Evolutionary conservation across 2,888 invertebrate genomes (phyloP), one percentile per base, ranked within the genome.

Genomic region (Caenorhabditis sulstoni): DNA sequence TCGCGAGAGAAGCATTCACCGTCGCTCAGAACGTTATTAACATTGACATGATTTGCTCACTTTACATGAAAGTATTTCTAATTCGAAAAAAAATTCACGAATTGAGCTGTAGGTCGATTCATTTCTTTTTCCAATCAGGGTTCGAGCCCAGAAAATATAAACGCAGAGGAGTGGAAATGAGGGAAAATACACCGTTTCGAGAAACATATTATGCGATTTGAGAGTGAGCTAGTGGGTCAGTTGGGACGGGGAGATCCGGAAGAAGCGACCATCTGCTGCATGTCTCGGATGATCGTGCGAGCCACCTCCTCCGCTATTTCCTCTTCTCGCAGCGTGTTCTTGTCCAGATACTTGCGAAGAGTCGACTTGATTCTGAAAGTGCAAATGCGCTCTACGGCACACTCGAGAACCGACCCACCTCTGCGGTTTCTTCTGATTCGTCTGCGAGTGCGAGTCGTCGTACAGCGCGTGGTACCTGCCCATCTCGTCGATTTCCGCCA

Each of bases 281-380:
- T 94, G 92, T 97, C 97, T 91, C 95, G 95, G 50, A 97, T 94
- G 90, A 97, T 97, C 95, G 96, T 96, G 91, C 96, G 95, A 29
- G 97, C 97, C 82, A 97, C 95, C 92, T 96, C 95, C 94, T 96
- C 95, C 5, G 97, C 97, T 93, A 97, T 94, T 91, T 97, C 96
- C 91, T 97, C 96, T 91, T 96, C 87, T 74, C 82, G 70, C 4
- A 87, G 66, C 0, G 73, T 52, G 12, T 65, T 77, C 16, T 81
- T 82, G 52, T 84, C 78, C 18, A 86, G 71, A 66, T 83, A 85
- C 41, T 82, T 81, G 16, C 78, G 77, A 18, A 81, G 52, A n/a
- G 77, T 81, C 11, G 77, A 62, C 65, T 68, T 73, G 20, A 81
- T 57, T 49, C 78, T 78, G 64, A 29, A 79, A 65, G n/a, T 12